phyloP scores from a whole-genome alignment of 2,888 invertebrate genomes.

The Stenodera caucasica region DNA sequence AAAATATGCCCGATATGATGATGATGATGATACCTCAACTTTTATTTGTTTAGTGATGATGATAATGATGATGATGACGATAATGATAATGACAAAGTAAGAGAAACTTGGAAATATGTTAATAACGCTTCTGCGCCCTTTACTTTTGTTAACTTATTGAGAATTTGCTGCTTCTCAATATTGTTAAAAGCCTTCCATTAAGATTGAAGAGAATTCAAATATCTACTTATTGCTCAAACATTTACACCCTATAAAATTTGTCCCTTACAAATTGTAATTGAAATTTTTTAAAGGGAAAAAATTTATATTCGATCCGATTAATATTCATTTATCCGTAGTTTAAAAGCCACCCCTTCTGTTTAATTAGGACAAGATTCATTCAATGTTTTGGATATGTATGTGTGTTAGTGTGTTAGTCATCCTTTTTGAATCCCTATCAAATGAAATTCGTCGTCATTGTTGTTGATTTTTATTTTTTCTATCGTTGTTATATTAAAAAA shows the following conservation, averaged over 20 bases:
- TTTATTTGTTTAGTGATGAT: conserved; percentile 11
- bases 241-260: neutral
- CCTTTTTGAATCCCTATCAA: neutral
- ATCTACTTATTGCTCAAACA: neutral
- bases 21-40: neutral
- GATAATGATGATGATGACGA: neutral
- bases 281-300: too few species aligned
- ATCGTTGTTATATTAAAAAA: neutral
- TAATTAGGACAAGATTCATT: conserved; percentile 4
- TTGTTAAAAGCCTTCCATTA: neutral
- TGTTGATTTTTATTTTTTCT: too few species aligned
- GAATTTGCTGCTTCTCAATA: neutral
- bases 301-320: neutral
- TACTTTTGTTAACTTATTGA: conserved; percentile 18
- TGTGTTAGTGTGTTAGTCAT: neutral
- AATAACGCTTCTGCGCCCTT: conserved; percentile 21
- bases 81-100: neutral
- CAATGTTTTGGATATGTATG: neutral
- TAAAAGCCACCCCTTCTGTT: neutral
- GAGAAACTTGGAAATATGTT: conserved; percentile 20
- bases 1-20: conserved; percentile 13
- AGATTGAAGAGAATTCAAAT: neutral
- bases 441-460: neutral
- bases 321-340: neutral
- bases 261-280: too few species aligned